These are phyloP conservation scores for Adelphocoris suturalis DNA, from an alignment of 2,888 invertebrate species.

Conservation along the genomic window DNA sequence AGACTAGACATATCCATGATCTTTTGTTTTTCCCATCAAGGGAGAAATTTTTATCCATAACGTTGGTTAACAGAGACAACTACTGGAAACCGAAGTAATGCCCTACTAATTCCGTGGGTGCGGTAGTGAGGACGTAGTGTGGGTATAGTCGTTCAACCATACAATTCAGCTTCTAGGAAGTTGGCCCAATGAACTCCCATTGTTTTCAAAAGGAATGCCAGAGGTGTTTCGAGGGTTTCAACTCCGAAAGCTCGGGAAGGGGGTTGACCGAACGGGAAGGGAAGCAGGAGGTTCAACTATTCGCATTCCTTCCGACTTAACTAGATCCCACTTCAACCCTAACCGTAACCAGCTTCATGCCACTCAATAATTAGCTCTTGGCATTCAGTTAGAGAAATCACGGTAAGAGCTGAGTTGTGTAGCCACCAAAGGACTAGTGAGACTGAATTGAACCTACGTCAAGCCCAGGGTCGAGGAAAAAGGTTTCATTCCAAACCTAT, in stretches of 20 bases:
- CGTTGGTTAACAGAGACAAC: neutral
- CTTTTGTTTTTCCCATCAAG: no score
- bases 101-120: neutral
- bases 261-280: neutral
- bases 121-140: neutral
- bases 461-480: no score
- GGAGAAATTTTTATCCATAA: no score
- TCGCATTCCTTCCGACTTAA: conserved; percentile 63
- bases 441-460: neutral
- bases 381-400: neutral
- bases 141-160: neutral
- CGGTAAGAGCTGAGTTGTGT: neutral
- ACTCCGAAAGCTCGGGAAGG: conserved; percentile 4
- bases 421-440: neutral
- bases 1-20: no score
- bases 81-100: neutral
- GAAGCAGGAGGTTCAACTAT: conserved; percentile 43
- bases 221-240: conserved; percentile 57
- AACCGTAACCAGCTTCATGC: conserved; percentile 38
- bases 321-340: conserved; percentile 33
- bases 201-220: conserved; percentile 60
- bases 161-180: neutral
- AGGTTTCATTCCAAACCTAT: no score
- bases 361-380: neutral
- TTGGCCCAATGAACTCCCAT: conserved; percentile 53